These are phyloP conservation scores for Emys orbicularis DNA, from an alignment of 2,797 vertebrate species.

Conservation along the genomic window DNA sequence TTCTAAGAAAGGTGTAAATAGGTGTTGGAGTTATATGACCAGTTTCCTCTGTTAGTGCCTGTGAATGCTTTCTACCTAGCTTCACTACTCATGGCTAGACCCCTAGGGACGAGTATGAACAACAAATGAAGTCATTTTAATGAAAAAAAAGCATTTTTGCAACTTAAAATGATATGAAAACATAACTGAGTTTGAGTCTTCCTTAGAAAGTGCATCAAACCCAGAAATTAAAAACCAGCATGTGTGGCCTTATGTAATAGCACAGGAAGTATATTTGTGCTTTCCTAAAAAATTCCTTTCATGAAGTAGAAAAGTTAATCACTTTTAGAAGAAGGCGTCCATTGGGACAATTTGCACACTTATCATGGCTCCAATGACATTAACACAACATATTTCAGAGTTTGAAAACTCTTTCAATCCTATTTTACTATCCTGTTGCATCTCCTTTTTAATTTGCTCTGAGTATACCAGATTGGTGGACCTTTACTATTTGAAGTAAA, in stretches of 20 bases:
- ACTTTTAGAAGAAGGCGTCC: background rate
- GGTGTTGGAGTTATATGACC: background rate
- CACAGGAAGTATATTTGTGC: background rate
- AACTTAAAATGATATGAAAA: background rate
- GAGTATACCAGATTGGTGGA: constrained; percentile 38
- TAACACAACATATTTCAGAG: background rate
- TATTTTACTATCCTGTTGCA: background rate
- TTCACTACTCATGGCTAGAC: background rate
- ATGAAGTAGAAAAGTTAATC: background rate
- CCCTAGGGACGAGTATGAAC: background rate
- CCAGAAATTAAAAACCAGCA: background rate
- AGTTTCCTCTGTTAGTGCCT: background rate
- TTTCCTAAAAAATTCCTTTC: background rate
- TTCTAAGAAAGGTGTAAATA: background rate
- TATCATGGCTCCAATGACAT: constrained; percentile 37
- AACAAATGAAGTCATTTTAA: background rate
- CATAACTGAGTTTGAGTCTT: background rate
- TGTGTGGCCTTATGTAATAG: background rate
- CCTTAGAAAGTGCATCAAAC: background rate
- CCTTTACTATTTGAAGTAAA: constrained; percentile 44
- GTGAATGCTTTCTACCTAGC: background rate
- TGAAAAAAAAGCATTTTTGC: background rate
- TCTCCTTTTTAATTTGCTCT: constrained; percentile 57
- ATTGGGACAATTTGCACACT: background rate
- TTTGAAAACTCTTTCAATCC: constrained; percentile 41